These are phyloP conservation scores for Eupristina koningsbergeri DNA, from an alignment of 1,140 invertebrate genomes.

Conservation along the genomic window DNA sequence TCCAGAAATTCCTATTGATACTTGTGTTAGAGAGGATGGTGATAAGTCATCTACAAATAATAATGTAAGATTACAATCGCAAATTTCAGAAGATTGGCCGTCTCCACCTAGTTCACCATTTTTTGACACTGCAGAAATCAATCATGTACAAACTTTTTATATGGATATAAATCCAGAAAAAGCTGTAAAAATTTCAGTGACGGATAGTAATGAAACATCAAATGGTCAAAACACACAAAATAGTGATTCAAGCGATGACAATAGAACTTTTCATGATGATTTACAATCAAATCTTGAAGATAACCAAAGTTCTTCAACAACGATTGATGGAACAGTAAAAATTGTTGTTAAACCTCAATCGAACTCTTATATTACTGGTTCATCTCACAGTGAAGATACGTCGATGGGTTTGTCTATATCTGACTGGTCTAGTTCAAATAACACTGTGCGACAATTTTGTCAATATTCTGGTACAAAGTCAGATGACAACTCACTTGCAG, in stretches of 20 bases:
- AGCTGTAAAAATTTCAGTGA: conserved; percentile 80
- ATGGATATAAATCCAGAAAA: conserved; percentile 83
- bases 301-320: conserved; percentile 73
- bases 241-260: conserved; percentile 75
- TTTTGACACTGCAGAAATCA: conserved; percentile 78
- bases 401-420: conserved; percentile 87
- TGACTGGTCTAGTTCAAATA: conserved; percentile 88
- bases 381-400: conserved; percentile 86
- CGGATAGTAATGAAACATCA: conserved; percentile 72
- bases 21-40: conserved; percentile 69
- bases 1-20: conserved; percentile 85
- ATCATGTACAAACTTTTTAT: conserved; percentile 88
- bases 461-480: conserved; percentile 77
- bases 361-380: conserved; percentile 80
- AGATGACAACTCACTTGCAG: conserved; percentile 75
- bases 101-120: conserved; percentile 83
- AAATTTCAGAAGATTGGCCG: conserved; percentile 84
- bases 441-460: conserved; percentile 83
- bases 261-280: conserved; percentile 71
- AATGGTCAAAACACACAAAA: conserved; percentile 59
- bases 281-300: conserved; percentile 69
- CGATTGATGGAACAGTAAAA: conserved; percentile 84
- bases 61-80: conserved; percentile 68
- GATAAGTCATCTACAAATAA: conserved; percentile 70
- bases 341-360: conserved; percentile 82